Conservation (phyloP, 2,888 invertebrate species). For the Trichopoda pennipes region DNA sequence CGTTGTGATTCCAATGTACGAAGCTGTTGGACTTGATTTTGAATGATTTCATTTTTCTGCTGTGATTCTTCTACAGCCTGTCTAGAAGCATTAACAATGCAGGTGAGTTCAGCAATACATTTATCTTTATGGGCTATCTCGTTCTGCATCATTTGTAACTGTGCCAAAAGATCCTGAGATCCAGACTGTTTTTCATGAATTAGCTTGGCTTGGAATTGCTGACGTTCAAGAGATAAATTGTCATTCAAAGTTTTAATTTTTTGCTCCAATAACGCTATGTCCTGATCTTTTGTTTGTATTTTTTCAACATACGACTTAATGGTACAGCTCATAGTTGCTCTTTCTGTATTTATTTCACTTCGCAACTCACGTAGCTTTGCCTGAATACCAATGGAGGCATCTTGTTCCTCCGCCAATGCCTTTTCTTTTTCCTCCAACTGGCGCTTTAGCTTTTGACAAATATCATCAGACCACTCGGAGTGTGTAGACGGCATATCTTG, state of each 20-base stretch:
- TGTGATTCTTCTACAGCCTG: slow-evolving; percentile 76
- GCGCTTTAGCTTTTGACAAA: slow-evolving; percentile 91
- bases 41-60: slow-evolving; percentile 76
- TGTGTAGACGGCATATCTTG: slow-evolving; percentile 88
- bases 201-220: slow-evolving; percentile 79
- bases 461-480: slow-evolving; percentile 94
- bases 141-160: slow-evolving; percentile 78
- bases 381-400: slow-evolving; percentile 88
- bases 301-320: slow-evolving; percentile 78
- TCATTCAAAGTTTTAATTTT: slow-evolving; percentile 78
- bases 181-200: slow-evolving; percentile 78
- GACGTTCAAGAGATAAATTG: slow-evolving; percentile 77
- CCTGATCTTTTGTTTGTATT: slow-evolving; percentile 76
- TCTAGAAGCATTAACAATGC: slow-evolving; percentile 75
- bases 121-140: slow-evolving; percentile 78
- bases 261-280: slow-evolving; percentile 75
- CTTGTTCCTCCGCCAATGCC: slow-evolving; percentile 87
- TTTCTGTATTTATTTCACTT: slow-evolving; percentile 79
- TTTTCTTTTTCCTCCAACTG: slow-evolving; percentile 94
- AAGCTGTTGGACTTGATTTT: slow-evolving; percentile 76
- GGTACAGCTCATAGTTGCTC: slow-evolving; percentile 77
- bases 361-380: slow-evolving; percentile 90
- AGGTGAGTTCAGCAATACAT: slow-evolving; percentile 76
- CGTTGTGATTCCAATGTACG: slow-evolving; percentile 77
- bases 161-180: slow-evolving; percentile 77